Conservation (phyloP, 2,113 vertebrate species). For the Tenrec ecaudatus region DNA sequence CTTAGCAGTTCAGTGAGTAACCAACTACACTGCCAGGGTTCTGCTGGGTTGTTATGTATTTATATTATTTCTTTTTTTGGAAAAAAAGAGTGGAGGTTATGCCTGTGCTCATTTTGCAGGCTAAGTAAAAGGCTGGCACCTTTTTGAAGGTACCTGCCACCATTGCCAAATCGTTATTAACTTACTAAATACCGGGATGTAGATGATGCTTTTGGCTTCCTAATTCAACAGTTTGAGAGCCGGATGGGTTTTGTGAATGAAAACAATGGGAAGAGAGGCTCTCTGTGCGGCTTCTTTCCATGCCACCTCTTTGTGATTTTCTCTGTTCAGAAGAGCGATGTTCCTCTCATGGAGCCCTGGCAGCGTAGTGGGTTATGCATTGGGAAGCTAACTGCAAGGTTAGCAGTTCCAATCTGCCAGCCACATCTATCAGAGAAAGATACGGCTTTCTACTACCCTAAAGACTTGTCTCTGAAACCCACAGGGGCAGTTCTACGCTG, state of each 20-base stretch:
- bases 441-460: too few species aligned
- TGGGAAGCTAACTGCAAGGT: too few species aligned
- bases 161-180: neutral
- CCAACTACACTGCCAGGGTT: too few species aligned
- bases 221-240: neutral
- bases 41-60: neutral
- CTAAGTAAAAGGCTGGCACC: neutral
- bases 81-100: neutral
- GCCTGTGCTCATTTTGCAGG: neutral
- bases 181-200: neutral
- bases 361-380: too few species aligned
- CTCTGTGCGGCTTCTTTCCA: neutral
- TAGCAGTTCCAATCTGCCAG: too few species aligned
- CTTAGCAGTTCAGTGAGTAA: too few species aligned
- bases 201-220: neutral
- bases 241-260: neutral
- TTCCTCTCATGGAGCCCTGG: neutral
- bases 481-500: too few species aligned
- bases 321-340: neutral
- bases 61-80: neutral
- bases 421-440: too few species aligned
- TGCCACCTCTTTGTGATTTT: neutral
- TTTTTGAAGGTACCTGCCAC: neutral
- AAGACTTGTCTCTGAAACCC: too few species aligned
- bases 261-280: neutral